phyloP scores from a whole-genome alignment of 2,797 vertebrate genomes.

The Peromyscus nudipes region DNA sequence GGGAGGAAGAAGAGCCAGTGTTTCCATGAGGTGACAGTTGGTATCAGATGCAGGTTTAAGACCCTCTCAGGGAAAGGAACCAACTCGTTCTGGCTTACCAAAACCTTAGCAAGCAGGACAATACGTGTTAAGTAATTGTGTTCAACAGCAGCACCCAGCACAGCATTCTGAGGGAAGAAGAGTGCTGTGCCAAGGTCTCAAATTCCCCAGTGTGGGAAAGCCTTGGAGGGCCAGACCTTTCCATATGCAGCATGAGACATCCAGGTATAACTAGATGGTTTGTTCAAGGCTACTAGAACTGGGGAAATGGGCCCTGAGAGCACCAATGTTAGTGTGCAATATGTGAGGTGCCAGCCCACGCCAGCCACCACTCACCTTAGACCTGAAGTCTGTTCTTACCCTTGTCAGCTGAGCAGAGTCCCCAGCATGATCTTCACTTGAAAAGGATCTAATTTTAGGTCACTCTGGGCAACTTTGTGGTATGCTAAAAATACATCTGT shows the following conservation, averaged over 20 bases:
- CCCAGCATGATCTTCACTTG: background rate
- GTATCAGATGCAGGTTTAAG: background rate
- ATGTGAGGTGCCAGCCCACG: too few relatives aligned
- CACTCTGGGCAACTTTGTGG: background rate
- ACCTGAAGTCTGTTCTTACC: background rate
- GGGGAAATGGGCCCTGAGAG: background rate
- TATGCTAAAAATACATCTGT: constrained; percentile 26
- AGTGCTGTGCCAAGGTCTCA: background rate
- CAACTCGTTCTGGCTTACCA: background rate
- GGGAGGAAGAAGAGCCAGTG: background rate
- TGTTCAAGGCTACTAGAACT: background rate
- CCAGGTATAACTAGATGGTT: background rate
- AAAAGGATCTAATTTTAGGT: constrained; percentile 41
- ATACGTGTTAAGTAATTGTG: background rate
- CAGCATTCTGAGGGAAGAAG: background rate
- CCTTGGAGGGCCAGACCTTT: background rate
- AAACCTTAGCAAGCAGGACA: background rate
- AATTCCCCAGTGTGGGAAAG: background rate
- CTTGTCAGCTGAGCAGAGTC: background rate
- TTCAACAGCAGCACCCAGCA: background rate
- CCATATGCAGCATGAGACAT: background rate
- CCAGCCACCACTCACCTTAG: background rate
- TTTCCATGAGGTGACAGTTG: background rate
- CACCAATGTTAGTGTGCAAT: too few relatives aligned
- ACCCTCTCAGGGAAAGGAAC: background rate